These are phyloP conservation scores for Ectropis crepuscularia DNA, from an alignment of 2,888 invertebrate genomes.

Conservation along the genomic window DNA sequence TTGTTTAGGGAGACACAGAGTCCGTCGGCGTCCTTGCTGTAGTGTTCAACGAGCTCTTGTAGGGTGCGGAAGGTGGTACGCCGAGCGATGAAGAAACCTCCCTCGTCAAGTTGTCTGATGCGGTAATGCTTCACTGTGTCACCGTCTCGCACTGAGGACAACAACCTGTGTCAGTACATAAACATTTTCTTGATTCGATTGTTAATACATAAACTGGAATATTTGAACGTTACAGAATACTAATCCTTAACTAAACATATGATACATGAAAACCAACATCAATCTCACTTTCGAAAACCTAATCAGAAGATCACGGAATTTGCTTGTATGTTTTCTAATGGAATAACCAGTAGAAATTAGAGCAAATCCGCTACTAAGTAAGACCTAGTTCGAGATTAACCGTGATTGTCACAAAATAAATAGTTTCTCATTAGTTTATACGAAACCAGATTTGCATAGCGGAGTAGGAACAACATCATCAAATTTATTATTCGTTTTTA, in stretches of 20 bases:
- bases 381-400: conserved; percentile 22
- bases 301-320: conserved; percentile 17
- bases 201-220: not conserved
- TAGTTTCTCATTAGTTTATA: conserved; percentile 36
- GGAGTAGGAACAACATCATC: conserved; percentile 31
- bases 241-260: conserved; percentile 2
- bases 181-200: not conserved
- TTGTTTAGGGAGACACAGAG: conserved; percentile 98
- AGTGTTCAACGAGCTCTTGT: conserved; percentile 98
- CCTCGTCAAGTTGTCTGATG: conserved; percentile 98
- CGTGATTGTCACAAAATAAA: conserved; percentile 33
- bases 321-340: conserved; percentile 16
- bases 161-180: conserved; percentile 23
- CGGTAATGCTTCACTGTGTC: conserved; percentile 99
- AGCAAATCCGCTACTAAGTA: conserved; percentile 26
- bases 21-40: conserved; percentile 98
- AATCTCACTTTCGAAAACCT: conserved; percentile 21
- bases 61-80: conserved; percentile 98
- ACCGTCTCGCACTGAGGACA: conserved; percentile 95
- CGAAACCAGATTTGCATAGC: conserved; percentile 37
- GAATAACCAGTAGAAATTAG: conserved; percentile 28
- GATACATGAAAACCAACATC: not conserved
- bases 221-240: not conserved
- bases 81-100: conserved; percentile 99
- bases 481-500: conserved; percentile 38